Conservation (phyloP, 2,888 invertebrate genomes). For the Psylliodes chrysocephalus region DNA sequence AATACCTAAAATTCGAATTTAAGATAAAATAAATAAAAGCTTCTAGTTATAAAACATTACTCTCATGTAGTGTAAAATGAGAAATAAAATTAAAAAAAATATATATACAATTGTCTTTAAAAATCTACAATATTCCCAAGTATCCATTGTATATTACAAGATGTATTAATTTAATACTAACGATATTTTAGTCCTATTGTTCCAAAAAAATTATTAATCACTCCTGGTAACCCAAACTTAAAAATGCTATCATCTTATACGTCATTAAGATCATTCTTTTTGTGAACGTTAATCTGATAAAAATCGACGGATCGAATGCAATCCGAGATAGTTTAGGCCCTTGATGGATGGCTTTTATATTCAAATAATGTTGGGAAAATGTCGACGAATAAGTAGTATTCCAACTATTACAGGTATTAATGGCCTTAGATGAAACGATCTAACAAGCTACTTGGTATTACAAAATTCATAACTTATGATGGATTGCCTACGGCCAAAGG, state of each 20-base stretch:
- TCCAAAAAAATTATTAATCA: not conserved
- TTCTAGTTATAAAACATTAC: no score
- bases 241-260: slow-evolving; percentile 33
- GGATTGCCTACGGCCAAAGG: not conserved
- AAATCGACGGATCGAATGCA: slow-evolving; percentile 19
- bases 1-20: no score
- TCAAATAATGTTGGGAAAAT: slow-evolving; percentile 34
- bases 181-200: no score
- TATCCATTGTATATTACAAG: no score
- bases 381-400: slow-evolving; percentile 25
- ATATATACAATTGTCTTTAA: no score
- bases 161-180: no score
- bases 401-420: slow-evolving; percentile 13
- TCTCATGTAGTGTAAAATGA: no score
- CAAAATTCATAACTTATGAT: slow-evolving; percentile 4
- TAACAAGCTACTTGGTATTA: slow-evolving; percentile 23
- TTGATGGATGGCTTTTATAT: slow-evolving; percentile 45
- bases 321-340: not conserved
- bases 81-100: no score
- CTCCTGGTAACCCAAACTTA: not conserved
- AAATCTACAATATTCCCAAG: no score
- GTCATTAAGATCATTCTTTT: slow-evolving; percentile 42
- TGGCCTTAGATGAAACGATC: slow-evolving; percentile 9
- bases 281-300: slow-evolving; percentile 39
- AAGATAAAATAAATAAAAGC: no score